phyloP scores from a whole-genome alignment of 2,797 vertebrate species.

The Melanotaenia nigrans region DNA sequence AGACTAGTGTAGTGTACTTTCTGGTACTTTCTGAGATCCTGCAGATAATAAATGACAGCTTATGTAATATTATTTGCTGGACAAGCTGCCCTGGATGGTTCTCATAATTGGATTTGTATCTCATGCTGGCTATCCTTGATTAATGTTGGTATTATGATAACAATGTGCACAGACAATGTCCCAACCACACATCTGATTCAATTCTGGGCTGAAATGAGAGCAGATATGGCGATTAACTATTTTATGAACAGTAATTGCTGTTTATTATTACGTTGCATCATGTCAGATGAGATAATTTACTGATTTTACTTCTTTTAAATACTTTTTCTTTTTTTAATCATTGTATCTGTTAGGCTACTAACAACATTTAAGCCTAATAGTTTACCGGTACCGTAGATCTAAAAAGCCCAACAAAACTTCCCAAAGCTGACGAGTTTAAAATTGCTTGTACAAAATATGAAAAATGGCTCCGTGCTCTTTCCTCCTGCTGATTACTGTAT shows the following conservation, averaged over 20 bases:
- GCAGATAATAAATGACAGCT: slow-evolving; percentile 13
- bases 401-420: not conserved
- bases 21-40: not conserved
- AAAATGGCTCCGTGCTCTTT: not conserved
- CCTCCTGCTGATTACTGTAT: not conserved
- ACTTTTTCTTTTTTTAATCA: no score
- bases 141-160: slow-evolving; percentile 18
- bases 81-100: slow-evolving; percentile 42
- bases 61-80: slow-evolving; percentile 34
- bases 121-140: slow-evolving; percentile 25
- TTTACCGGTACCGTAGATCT: no score
- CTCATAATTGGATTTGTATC: slow-evolving; percentile 64
- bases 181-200: not conserved
- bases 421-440: not conserved
- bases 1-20: not conserved
- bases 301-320: not conserved
- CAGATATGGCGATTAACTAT: not conserved
- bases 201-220: not conserved
- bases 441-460: not conserved
- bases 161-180: slow-evolving; percentile 16
- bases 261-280: not conserved
- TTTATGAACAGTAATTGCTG: not conserved
- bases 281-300: not conserved
- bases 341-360: no score
- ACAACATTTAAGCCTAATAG: not conserved